Percentiles rank a stretch among this genome's conserved stretches.
These are phyloP conservation scores for Morpho helenor DNA, from an alignment of 2,888 invertebrate species.

Conservation along the genomic window DNA sequence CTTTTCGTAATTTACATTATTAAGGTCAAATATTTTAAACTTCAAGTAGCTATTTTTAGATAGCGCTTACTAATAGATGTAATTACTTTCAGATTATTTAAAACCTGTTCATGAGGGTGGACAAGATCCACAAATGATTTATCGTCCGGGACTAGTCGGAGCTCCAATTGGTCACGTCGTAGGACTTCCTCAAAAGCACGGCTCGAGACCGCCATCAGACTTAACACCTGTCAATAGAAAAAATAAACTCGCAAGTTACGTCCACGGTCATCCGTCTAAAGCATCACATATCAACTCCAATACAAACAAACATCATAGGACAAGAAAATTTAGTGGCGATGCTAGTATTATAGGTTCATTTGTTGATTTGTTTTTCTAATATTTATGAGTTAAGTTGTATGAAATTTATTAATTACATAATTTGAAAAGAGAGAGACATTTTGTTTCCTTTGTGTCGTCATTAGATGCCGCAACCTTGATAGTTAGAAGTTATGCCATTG, in stretches of 20 bases:
- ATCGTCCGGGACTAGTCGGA: constrained; percentile 55
- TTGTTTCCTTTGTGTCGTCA: constrained; percentile 21
- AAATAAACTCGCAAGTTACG: constrained; percentile 18
- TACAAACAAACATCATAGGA: constrained; percentile 29
- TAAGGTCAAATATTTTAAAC: constrained; percentile 4
- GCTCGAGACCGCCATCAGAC: constrained; percentile 32
- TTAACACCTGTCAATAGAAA: constrained; percentile 25
- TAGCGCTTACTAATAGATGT: too few relatives aligned
- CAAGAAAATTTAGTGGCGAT: constrained; percentile 37
- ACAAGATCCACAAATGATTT: constrained; percentile 39
- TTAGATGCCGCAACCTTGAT: constrained; percentile 27
- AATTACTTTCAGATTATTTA: constrained; percentile 41
- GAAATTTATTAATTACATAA: constrained; percentile 8
- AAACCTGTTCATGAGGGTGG: constrained; percentile 62
- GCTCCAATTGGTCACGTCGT: constrained; percentile 52
- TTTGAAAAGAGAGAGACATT: constrained; percentile 22
- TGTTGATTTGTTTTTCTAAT: constrained; percentile 60
- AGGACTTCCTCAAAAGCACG: constrained; percentile 47
- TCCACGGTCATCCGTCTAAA: constrained; percentile 5
- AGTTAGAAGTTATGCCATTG: constrained; percentile 18
- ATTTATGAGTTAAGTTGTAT: constrained; percentile 29
- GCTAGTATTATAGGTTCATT: constrained; percentile 59
- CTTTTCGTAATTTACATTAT: not conserved
- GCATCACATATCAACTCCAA: constrained; percentile 13
- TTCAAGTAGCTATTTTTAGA: too few relatives aligned